These are phyloP conservation scores for Cryptomyrus ogoouensis DNA, from an alignment of 2,113 vertebrate species.

Conservation along the genomic window DNA sequence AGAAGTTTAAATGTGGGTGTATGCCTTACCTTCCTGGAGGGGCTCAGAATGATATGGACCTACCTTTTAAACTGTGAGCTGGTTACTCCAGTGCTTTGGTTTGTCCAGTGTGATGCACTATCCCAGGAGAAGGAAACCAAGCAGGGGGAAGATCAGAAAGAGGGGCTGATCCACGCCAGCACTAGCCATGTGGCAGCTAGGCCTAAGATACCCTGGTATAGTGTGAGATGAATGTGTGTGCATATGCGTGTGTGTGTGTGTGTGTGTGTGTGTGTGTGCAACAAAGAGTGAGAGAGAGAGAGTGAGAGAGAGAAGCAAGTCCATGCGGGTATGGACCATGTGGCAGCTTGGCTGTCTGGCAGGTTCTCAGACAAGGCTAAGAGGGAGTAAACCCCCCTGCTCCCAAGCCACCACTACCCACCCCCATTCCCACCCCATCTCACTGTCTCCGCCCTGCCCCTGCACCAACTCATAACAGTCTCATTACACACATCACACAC, in stretches of 20 bases:
- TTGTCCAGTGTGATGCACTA: not conserved
- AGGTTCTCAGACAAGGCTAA: slow-evolving; percentile 31
- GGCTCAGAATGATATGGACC: not conserved
- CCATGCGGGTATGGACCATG: slow-evolving; percentile 17
- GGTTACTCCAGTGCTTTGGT: not conserved
- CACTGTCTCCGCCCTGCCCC: not conserved
- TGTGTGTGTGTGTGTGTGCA: not conserved
- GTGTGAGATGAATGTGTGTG: slow-evolving; percentile 8
- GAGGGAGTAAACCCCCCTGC: slow-evolving; percentile 2
- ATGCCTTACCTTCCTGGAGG: not conserved
- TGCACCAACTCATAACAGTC: not conserved
- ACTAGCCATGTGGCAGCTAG: not conserved
- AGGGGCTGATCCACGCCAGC: not conserved
- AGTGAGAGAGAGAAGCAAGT: not conserved
- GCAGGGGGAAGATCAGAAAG: not conserved
- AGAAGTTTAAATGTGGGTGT: not conserved
- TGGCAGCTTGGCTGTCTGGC: slow-evolving; percentile 29
- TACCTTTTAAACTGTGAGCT: not conserved
- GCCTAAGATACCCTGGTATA: not conserved
- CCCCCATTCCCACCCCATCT: slow-evolving; percentile 16
- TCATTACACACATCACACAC: not conserved
- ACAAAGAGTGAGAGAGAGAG: not conserved
- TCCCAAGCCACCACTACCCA: not conserved
- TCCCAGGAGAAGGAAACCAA: not conserved
- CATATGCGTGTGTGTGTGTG: not conserved